These are phyloP conservation scores for Bothrops jararaca DNA, from an alignment of 2,113 vertebrate genomes.

Conservation along the genomic window DNA sequence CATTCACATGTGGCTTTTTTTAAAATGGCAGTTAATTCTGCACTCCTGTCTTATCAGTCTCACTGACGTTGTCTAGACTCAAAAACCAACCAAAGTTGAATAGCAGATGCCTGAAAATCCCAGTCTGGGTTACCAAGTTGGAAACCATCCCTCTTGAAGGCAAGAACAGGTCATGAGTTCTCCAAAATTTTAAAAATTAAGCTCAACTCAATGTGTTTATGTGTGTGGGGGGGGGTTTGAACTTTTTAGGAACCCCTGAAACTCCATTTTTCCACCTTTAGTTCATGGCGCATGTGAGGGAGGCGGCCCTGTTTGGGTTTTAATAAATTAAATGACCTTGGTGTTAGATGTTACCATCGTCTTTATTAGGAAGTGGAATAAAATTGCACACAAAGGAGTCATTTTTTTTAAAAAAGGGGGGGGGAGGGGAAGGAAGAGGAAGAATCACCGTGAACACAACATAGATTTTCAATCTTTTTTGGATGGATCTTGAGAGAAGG, in stretches of 20 bases:
- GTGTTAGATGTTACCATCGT: constrained; percentile 62
- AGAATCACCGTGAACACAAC: constrained; percentile 65
- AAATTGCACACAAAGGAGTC: constrained; percentile 71
- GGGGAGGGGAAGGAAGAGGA: constrained; percentile 35
- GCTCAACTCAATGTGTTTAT: not conserved
- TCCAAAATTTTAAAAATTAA: not conserved
- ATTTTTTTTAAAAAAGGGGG: constrained; percentile 28
- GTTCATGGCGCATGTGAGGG: not conserved
- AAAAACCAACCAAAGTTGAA: too few species aligned
- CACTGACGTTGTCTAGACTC: too few species aligned
- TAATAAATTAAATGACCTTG: constrained; percentile 69
- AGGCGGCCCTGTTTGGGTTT: constrained; percentile 54
- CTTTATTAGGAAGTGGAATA: constrained; percentile 70
- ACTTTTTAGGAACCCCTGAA: not conserved
- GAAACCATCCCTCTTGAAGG: too few species aligned
- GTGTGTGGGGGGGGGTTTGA: not conserved
- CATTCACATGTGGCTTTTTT: constrained; percentile 45
- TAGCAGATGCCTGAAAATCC: too few species aligned
- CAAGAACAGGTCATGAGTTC: too few species aligned
- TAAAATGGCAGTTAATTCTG: too few species aligned
- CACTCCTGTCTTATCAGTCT: too few species aligned
- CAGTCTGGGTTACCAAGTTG: too few species aligned
- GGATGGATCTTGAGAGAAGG: constrained; percentile 46
- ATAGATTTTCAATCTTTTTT: constrained; percentile 66
- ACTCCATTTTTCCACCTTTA: not conserved